Percentiles rank a stretch among this genome's conserved stretches.
These are phyloP conservation scores for Hartigia nigra DNA, from an alignment of 2,888 invertebrate genomes.

Conservation along the genomic window DNA sequence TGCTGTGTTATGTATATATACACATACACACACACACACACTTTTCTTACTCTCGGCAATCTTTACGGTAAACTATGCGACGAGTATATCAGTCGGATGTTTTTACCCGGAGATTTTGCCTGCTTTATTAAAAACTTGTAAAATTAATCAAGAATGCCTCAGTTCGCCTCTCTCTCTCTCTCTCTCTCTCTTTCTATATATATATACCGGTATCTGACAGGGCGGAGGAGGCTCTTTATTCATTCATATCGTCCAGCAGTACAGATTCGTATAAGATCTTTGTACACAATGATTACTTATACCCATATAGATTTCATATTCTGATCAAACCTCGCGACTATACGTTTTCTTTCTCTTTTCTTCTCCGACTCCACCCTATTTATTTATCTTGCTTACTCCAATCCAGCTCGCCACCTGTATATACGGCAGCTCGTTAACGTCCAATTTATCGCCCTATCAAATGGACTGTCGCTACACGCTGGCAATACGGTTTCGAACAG, in stretches of 20 bases:
- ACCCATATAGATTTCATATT: not conserved
- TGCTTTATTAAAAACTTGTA: conserved; percentile 45
- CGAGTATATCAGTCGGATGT: conserved; percentile 35
- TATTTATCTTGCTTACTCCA: not conserved
- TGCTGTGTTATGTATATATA: not conserved
- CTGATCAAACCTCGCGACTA: not conserved
- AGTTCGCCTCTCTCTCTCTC: not conserved
- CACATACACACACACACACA: not conserved
- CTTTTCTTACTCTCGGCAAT: not conserved
- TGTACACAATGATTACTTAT: not conserved
- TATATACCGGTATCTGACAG: no score
- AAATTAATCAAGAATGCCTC: conserved; percentile 43
- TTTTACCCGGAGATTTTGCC: not conserved
- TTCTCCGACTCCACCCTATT: not conserved
- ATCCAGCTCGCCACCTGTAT: not conserved
- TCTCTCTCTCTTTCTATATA: no score
- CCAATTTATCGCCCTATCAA: not conserved
- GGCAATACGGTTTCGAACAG: not conserved
- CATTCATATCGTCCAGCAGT: not conserved
- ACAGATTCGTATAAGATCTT: not conserved
- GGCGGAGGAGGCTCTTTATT: no score
- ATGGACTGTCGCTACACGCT: not conserved
- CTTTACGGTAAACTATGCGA: conserved; percentile 37
- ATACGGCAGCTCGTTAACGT: not conserved
- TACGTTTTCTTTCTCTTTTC: not conserved